Evolutionary conservation across 1,140 invertebrate species (phyloP).

Genomic region (Mamestra configurata): DNA sequence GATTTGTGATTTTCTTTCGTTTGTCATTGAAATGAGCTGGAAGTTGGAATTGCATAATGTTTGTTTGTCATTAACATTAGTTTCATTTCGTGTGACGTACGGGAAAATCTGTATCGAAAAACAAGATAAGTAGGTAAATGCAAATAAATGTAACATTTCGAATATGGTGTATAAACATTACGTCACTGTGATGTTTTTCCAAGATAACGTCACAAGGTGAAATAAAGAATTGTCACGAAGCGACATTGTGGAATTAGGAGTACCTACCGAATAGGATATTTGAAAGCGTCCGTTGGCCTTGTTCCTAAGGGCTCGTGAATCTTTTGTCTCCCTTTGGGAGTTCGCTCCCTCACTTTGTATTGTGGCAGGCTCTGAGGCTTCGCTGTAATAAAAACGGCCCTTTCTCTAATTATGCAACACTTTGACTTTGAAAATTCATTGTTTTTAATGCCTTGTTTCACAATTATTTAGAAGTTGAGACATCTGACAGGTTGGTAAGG

Average conservation of each 20-base stretch:
- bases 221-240: conserved; percentile 33
- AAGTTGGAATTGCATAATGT: background rate
- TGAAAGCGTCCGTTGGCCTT: conserved; percentile 39
- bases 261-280: conserved; percentile 40
- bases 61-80: background rate
- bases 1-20: background rate
- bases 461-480: no score
- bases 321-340: conserved; percentile 52
- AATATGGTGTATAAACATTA: background rate
- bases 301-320: conserved; percentile 49
- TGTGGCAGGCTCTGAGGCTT: conserved; percentile 31
- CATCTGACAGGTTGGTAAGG: no score
- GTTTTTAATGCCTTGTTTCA: background rate
- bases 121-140: no score
- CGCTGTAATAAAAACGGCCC: conserved; percentile 32
- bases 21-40: no score
- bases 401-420: conserved; percentile 38
- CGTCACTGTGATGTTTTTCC: conserved; percentile 28
- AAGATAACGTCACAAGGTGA: conserved; percentile 2
- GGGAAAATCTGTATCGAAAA: conserved; percentile 22
- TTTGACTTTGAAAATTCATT: conserved; percentile 18
- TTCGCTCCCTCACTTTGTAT: conserved; percentile 38
- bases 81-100: background rate
- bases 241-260: conserved; percentile 29
- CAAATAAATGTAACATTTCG: conserved; percentile 7